Base-by-base conservation (phyloP, 2,888 invertebrate species). In the Therioaphis trifolii region DNA sequence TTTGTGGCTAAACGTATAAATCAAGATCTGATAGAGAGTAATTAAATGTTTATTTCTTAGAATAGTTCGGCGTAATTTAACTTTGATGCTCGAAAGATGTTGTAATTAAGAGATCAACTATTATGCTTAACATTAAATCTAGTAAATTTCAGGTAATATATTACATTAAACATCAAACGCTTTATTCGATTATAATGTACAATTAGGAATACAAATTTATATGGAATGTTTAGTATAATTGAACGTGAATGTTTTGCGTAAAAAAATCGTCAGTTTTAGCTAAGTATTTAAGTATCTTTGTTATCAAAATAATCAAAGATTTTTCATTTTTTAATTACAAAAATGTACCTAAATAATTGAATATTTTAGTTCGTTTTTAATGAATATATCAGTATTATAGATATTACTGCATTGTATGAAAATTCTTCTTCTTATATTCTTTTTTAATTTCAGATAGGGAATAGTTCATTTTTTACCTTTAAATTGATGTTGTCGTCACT, bases 181-280 rank as follows among this genome's bases (percentile, higher is more conserved):
- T 63, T 72, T 76, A 76, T 63, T 76, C 61, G 46, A 63, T 71
- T 27, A 71, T 69, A 46, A 46, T 29, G 29, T n/a, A 46, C 46
- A 76, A 76, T 76, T 76, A 63, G 11, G 14, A 76, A 76, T 63
- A n/a, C n/a, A 63, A 63, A 76, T 76, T 18, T 43, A 61, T 61
- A 43, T 43, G 46, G 61, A 14, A 46, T 63, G 27, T 61, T 63
- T 27, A 61, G 43, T 76, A 18, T 29, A 63, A 63, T 63, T 29
- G n/a, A 29, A 76, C 21, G 5, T 7, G 5, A 46, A 63, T 29
- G 21, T 72, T 74, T 74, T 55, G 15, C 1, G 5, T 21, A 74
- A 72, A 58, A 46, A 46, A 46, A 46, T 40, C 35, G 15, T 40
- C 2, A 40, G 15, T 58, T 75, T 40, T 40, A 11, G 9, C 40